Conservation (phyloP, 2,888 invertebrate species). For the Elgonia sp. region DNA sequence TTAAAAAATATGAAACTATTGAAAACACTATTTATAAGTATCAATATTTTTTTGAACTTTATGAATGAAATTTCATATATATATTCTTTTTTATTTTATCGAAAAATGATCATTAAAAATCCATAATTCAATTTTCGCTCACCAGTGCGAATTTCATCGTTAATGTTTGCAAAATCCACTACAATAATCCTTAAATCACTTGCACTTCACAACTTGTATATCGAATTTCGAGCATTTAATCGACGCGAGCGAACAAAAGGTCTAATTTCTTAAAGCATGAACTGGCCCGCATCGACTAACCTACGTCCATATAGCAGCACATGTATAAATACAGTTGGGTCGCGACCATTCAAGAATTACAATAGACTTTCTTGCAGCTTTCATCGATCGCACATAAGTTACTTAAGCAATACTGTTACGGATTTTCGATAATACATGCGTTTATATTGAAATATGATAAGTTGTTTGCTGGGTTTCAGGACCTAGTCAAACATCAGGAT, state of each 20-base stretch:
- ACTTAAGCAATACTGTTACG: conserved; percentile 86
- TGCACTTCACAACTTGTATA: conserved; percentile 76
- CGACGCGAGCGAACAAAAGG: conserved; percentile 74
- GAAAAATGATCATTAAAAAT: no score
- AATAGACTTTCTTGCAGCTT: conserved; percentile 87
- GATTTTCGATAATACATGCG: conserved; percentile 84
- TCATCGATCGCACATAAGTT: conserved; percentile 86
- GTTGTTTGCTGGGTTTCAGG: conserved; percentile 53
- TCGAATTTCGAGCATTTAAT: conserved; percentile 75
- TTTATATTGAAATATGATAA: conserved; percentile 75
- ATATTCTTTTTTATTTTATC: no score
- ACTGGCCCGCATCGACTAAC: conserved; percentile 84
- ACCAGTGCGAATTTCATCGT: conserved; percentile 82
- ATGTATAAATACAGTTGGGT: conserved; percentile 87
- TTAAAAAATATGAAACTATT: no score
- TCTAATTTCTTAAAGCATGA: conserved; percentile 83
- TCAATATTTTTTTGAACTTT: no score
- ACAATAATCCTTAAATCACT: conserved; percentile 78
- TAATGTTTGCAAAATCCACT: conserved; percentile 26
- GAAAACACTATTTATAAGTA: no score
- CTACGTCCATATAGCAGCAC: conserved; percentile 85
- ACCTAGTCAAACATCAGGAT: conserved; percentile 2
- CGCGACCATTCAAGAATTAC: conserved; percentile 86
- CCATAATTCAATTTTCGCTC: conserved; percentile 61
- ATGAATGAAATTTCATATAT: no score